These are phyloP conservation scores for Ditula angustiorana DNA, from an alignment of 2,888 invertebrate species.

Conservation along the genomic window DNA sequence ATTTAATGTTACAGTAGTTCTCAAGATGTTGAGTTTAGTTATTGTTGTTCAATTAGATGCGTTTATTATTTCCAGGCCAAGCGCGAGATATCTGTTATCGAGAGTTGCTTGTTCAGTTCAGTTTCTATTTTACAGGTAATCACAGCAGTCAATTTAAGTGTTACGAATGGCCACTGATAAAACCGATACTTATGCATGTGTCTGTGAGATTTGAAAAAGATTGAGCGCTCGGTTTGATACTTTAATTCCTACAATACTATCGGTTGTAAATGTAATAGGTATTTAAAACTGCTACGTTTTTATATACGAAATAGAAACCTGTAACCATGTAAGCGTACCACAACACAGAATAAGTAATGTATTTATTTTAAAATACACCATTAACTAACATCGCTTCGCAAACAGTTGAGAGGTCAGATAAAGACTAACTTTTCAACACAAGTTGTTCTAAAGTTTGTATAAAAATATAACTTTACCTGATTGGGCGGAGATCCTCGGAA, in stretches of 20 bases:
- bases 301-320: background rate
- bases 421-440: slow-evolving; percentile 17
- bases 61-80: background rate
- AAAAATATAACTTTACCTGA: slow-evolving; percentile 67
- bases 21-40: background rate
- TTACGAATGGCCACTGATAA: slow-evolving; percentile 26
- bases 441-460: slow-evolving; percentile 32
- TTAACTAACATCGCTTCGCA: slow-evolving; percentile 34
- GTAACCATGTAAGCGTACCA: slow-evolving; percentile 51
- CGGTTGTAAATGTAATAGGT: background rate
- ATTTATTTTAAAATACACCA: slow-evolving; percentile 27
- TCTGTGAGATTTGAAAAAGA: slow-evolving; percentile 1
- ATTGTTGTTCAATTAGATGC: background rate
- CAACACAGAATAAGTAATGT: slow-evolving; percentile 36
- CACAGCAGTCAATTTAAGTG: slow-evolving; percentile 19
- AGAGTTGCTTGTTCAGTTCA: background rate
- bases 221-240: background rate
- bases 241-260: background rate
- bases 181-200: slow-evolving; percentile 10
- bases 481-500: slow-evolving; percentile 84
- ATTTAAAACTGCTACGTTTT: background rate
- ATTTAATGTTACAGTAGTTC: no score
- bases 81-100: slow-evolving; percentile 3
- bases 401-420: slow-evolving; percentile 2
- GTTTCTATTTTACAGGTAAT: slow-evolving; percentile 18